Conservation (phyloP, 2,797 vertebrate genomes). For the Xenopus petersii region DNA sequence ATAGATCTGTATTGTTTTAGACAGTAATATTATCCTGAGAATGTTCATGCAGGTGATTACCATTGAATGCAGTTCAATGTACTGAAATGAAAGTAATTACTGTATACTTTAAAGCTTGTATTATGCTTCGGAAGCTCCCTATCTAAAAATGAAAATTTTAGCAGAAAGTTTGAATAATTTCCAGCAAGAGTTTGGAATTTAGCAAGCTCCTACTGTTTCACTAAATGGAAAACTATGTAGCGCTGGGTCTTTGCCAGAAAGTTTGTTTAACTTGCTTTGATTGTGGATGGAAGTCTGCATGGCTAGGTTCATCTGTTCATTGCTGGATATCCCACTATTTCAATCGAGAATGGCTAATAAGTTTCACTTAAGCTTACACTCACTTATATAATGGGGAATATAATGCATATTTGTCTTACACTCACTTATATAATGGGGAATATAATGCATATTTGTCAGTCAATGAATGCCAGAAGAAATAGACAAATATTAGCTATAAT, state of each 20-base stretch:
- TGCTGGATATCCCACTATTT: background rate
- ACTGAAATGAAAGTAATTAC: too few species aligned
- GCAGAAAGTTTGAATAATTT: background rate
- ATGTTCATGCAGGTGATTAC: too few species aligned
- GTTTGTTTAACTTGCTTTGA: slow-evolving; percentile 1
- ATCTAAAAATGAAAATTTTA: background rate
- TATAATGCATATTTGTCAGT: background rate
- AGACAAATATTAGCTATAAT: too few species aligned
- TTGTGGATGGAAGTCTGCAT: background rate
- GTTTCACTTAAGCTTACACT: background rate
- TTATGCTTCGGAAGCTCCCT: too few species aligned
- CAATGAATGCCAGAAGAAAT: too few species aligned
- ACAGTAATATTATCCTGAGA: too few species aligned
- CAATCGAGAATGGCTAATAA: background rate
- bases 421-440: background rate
- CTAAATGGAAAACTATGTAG: slow-evolving; percentile 6
- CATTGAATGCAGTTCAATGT: too few species aligned
- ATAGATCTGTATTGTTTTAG: too few species aligned
- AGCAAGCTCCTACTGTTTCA: background rate
- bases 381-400: background rate
- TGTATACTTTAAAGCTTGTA: too few species aligned
- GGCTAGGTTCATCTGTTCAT: background rate
- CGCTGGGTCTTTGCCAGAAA: background rate
- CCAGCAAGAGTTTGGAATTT: background rate
- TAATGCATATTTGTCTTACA: background rate